Conservation (phyloP, 2,113 vertebrate genomes). For the Chaetops frenatus region DNA sequence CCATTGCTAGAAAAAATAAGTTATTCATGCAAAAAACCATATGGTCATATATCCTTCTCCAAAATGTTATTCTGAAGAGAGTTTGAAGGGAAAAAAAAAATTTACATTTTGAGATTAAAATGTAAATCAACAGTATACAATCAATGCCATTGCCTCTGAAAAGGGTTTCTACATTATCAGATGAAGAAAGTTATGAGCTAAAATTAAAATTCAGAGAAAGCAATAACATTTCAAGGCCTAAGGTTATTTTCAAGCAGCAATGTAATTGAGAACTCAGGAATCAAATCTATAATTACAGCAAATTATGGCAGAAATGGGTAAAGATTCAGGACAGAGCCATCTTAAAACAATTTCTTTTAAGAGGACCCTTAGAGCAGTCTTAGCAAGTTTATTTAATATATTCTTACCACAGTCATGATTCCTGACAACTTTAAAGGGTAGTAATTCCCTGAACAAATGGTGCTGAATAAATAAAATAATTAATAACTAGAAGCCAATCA, state of each 20-base stretch:
- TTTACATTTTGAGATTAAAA: background rate
- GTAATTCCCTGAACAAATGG: background rate
- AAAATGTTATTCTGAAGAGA: background rate
- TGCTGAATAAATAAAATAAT: background rate
- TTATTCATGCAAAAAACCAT: background rate
- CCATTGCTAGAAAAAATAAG: background rate
- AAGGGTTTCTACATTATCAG: background rate
- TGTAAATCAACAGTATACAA: rapidly evolving
- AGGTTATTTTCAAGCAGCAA: background rate
- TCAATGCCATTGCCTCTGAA: background rate
- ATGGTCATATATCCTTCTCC: background rate
- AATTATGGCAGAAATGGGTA: background rate
- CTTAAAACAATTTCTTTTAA: background rate
- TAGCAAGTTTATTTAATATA: background rate
- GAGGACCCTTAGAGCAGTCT: background rate
- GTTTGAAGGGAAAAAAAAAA: background rate
- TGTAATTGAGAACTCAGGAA: background rate
- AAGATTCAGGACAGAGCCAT: background rate
- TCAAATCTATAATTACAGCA: background rate
- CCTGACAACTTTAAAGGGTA: background rate
- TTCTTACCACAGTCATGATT: background rate
- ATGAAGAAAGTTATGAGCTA: background rate
- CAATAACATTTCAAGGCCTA: background rate
- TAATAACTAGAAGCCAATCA: background rate
- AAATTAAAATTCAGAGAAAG: background rate